phyloP scores from a whole-genome alignment of 1,140 invertebrate species.

The Drosophila asahinai region DNA sequence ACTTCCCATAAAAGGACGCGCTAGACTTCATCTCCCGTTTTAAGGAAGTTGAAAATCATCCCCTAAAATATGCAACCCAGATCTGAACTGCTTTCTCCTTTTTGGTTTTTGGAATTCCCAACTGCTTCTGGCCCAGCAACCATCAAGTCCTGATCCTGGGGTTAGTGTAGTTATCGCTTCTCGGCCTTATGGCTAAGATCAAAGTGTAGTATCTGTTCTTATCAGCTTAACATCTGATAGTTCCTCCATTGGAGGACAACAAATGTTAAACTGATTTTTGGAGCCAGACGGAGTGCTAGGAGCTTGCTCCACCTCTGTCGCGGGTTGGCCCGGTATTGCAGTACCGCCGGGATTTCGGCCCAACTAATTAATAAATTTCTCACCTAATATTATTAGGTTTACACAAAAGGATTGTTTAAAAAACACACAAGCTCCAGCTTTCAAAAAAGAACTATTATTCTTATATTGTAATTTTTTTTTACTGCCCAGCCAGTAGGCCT shows the following conservation, averaged over 20 bases:
- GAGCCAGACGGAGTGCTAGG: slow-evolving; percentile 48
- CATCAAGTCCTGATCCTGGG: background rate
- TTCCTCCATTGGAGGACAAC: slow-evolving; percentile 86
- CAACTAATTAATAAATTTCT: background rate
- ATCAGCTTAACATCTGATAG: slow-evolving; percentile 89
- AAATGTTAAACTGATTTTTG: slow-evolving; percentile 86
- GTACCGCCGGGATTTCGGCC: slow-evolving; percentile 83
- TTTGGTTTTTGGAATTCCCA: background rate
- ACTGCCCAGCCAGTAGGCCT: too few relatives aligned
- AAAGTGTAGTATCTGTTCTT: slow-evolving; percentile 88
- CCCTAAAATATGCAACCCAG: background rate
- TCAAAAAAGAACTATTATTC: too few relatives aligned
- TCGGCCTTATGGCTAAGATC: slow-evolving; percentile 86
- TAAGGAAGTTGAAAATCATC: slow-evolving; percentile 3
- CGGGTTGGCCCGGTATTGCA: slow-evolving; percentile 86
- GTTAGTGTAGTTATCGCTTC: slow-evolving; percentile 72
- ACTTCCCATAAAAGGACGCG: background rate
- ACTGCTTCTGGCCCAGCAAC: background rate
- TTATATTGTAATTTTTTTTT: too few relatives aligned
- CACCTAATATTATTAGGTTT: background rate
- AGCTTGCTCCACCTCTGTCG: slow-evolving; percentile 56
- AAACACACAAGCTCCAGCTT: too few relatives aligned
- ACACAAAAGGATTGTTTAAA: too few relatives aligned
- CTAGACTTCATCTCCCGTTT: background rate
- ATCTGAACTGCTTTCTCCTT: background rate